Base-by-base conservation (phyloP, 2,113 vertebrate genomes). In the Bos javanicus region DNA sequence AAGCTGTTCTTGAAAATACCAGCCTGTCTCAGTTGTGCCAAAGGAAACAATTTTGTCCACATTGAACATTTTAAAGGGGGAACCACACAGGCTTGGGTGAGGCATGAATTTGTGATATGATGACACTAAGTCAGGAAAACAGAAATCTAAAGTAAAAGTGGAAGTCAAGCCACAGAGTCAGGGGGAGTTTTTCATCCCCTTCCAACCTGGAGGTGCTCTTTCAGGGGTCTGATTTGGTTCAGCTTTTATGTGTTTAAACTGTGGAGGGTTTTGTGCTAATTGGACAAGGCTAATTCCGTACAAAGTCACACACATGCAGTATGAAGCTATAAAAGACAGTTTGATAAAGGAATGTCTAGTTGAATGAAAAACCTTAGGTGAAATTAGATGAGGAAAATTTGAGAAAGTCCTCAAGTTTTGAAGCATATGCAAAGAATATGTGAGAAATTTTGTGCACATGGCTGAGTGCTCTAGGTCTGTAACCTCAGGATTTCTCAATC, bases 1-100 rank as follows among this genome's bases (percentile, higher is more conserved):
- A 97, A 97, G 78, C 93, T 97, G 95, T 95, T 98, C 93, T 97
- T 98, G 91, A 97, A 98, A 97, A 97, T 92, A 96, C 91, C 83
- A 97, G 97, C 83, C 62, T 87, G 57, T 95, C 62, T 95, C 74
- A n/a, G n/a, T 82, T 80, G 93, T 84, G 89, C 90, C 52, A 95
- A 97, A 54, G 67, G 96, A 97, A 91, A 97, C 80, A 97, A 84
- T 89, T 96, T 87, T 84, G 46, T 91, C 78, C 91, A 91, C 50
- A 57, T 4, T 62, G 64, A 88, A 89, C 60, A 16, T 78, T 98
- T 97, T 64, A 96, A 91, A 91, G 86, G n/a, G 93, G 83, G 46
- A 81, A 50, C 19, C 36, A 84, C 52, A 87, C 15, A 71, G 56
- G 28, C 21, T 88, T 62, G 50, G 43, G 21, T 43, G 36, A 62